phyloP scores from a whole-genome alignment of 2,113 vertebrate species.

The Rhabdornis inornatus region DNA sequence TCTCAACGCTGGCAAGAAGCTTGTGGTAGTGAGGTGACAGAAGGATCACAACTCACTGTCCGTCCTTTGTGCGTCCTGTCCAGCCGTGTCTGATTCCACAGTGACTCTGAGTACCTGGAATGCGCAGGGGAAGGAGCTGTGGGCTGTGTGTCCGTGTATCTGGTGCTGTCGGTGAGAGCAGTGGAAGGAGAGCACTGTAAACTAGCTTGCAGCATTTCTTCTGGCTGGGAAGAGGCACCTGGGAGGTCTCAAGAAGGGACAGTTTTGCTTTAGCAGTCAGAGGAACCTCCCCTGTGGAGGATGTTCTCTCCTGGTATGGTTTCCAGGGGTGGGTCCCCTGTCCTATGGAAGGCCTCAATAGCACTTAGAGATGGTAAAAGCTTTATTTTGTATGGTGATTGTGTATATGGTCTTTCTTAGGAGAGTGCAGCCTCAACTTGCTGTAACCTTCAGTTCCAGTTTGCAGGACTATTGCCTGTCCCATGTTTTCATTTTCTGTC shows the following conservation, averaged over 20 bases:
- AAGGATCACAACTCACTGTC: fast-evolving
- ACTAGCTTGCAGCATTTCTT: background rate
- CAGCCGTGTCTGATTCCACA: background rate
- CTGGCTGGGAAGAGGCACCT: background rate
- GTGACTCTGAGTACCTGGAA: fast-evolving
- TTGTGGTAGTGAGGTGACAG: background rate
- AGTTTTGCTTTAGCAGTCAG: background rate
- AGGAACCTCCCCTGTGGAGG: background rate
- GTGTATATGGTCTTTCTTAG: background rate
- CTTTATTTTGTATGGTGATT: background rate
- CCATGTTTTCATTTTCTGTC: background rate
- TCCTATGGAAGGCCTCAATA: background rate
- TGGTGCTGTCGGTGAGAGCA: background rate
- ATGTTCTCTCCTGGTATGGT: background rate
- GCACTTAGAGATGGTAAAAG: background rate
- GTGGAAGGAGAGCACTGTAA: background rate
- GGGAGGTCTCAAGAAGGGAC: background rate
- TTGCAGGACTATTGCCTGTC: background rate
- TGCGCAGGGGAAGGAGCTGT: fast-evolving
- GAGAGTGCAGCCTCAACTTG: background rate
- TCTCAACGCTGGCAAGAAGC: fast-evolving
- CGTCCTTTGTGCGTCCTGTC: no score
- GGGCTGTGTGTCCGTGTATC: no score
- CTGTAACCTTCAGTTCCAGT: background rate
- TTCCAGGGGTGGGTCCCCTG: background rate